Evolutionary conservation across 2,797 vertebrate species (phyloP), one percentile per base, ranked within the genome.

Genomic region (Euthynnus affinis): DNA sequence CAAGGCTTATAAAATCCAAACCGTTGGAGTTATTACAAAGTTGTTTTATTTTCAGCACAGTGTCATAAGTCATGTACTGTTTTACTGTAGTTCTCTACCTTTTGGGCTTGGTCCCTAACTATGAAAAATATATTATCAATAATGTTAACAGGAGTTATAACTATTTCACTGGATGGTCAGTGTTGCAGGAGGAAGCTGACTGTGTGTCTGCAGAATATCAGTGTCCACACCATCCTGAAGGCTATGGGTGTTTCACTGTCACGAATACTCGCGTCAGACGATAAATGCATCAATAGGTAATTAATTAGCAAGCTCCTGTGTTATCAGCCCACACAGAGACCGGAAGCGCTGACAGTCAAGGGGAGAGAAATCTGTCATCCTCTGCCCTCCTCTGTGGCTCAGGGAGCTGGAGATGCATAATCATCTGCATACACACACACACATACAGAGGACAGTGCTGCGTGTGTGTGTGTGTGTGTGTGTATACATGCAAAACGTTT

Each of bases 281-380:
- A 87, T 84, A 88, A 89, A 87, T 29, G 76, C 81, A 85, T 80
- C 79, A 72, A 48, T 51, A 52, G 84, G 82, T 92, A 80, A 93
- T 92, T 92, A 93, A 93, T 91, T 93, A 90, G 84, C 51, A 4
- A 18, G 61, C 78, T 76, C 74, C 76, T 13, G 78, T 42, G 75
- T 91, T 94, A 93, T 93, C 91, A 20, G 66, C 71, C 64, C 81
- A 61, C 81, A 59, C 91, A 88, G 89, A 78, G 81, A 80, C 69
- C 53, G 37, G 88, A 79, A 80, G 64, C 58, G 46, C 60, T 82
- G 80, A 83, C 88, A 81, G 66, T 85, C 76, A 86, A 86, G 86
- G 86, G 78, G 74, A 86, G 82, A 86, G 77, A 73, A 81, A 92
- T 92, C 87, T 87, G 87, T 93, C 91, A 92, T 85, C 68, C 71